Conservation (phyloP, 2,797 vertebrate genomes). For the Gouania willdenowi region DNA sequence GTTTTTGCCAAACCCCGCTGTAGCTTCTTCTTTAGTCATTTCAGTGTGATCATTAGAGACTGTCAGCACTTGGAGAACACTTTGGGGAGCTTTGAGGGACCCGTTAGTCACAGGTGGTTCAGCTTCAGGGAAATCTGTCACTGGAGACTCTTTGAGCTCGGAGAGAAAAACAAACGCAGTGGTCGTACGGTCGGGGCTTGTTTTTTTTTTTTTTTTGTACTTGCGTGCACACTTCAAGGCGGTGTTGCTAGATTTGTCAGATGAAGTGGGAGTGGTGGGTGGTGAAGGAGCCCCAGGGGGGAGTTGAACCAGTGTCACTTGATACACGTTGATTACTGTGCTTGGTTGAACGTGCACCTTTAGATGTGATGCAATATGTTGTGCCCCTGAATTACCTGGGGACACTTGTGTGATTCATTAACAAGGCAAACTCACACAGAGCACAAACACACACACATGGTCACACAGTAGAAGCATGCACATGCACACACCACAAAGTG, state of each 20-base stretch:
- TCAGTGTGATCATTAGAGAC: conserved; percentile 15
- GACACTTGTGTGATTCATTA: conserved; percentile 64
- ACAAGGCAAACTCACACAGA: conserved; percentile 23
- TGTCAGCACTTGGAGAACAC: conserved; percentile 38
- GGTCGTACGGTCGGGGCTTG: conserved; percentile 27
- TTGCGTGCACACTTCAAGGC: conserved; percentile 2
- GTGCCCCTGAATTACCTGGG: conserved; percentile 51
- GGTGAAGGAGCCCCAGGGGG: not conserved
- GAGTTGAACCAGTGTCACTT: not conserved
- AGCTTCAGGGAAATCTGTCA: conserved; percentile 31
- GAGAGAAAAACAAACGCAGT: conserved; percentile 72
- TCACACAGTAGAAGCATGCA: not conserved
- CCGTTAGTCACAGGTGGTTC: conserved; percentile 42
- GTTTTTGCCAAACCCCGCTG: no score
- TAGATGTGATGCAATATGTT: conserved; percentile 65
- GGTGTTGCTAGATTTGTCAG: not conserved
- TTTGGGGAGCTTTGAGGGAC: conserved; percentile 1
- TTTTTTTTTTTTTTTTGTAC: conserved; percentile 3
- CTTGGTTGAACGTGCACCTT: conserved; percentile 28
- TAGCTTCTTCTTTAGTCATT: no score
- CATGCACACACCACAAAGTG: conserved; percentile 17
- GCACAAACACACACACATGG: not conserved
- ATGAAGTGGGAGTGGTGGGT: not conserved
- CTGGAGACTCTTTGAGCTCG: conserved; percentile 40
- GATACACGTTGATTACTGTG: conserved; percentile 23